Evolutionary conservation across 2,113 vertebrate genomes (phyloP).

Genomic region (Actinemys pallida): DNA sequence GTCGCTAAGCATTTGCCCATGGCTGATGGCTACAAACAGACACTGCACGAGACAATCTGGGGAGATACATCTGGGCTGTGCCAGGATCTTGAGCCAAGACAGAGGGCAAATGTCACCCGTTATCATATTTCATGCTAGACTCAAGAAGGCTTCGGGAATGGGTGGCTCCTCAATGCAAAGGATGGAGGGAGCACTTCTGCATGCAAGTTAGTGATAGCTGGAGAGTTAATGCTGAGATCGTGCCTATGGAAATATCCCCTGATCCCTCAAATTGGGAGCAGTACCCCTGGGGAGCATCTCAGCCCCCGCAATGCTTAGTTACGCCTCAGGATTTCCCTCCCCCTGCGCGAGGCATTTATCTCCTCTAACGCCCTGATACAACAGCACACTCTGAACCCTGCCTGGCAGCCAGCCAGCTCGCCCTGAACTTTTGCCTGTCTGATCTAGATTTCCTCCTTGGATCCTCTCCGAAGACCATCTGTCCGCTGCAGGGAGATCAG

Average conservation of each 20-base stretch:
- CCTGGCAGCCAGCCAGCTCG: background rate
- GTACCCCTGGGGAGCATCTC: background rate
- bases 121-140: background rate
- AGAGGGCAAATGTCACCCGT: background rate
- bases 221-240: background rate
- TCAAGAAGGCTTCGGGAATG: background rate
- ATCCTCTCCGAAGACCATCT: background rate
- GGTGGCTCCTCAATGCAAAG: background rate
- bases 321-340: background rate
- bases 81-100: background rate
- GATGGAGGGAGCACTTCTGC: background rate
- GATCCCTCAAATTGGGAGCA: background rate
- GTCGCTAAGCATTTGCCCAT: background rate
- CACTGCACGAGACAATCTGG: background rate
- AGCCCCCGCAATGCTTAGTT: background rate
- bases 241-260: background rate
- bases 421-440: conserved; percentile 62
- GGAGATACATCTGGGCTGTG: background rate
- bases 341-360: background rate
- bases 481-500: background rate
- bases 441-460: conserved; percentile 10
- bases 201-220: too few species aligned
- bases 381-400: background rate
- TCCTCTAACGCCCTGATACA: background rate
- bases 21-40: background rate